phyloP scores from a whole-genome alignment of 2,797 vertebrate species.

The Hirundo rustica region DNA sequence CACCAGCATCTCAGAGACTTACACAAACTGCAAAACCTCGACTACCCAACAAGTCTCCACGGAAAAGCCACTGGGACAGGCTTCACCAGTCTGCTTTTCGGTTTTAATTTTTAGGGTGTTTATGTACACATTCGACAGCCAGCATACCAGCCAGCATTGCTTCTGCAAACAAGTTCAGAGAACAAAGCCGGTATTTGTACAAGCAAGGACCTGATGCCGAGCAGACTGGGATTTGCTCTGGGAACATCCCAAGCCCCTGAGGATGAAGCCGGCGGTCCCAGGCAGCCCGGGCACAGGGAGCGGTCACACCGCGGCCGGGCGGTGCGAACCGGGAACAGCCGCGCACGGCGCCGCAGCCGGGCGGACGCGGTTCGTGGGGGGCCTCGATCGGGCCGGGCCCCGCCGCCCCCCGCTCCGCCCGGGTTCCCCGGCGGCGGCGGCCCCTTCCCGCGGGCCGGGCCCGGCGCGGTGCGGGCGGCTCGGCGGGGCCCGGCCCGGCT shows the following conservation, averaged over 20 bases:
- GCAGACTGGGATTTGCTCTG: too few relatives aligned
- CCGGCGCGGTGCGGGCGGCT: not conserved
- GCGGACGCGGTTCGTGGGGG: not conserved
- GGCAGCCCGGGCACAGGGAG: not conserved
- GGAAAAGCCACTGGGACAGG: not conserved
- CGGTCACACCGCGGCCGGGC: not conserved
- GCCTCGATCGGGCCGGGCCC: not conserved
- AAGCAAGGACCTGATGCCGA: accelerated
- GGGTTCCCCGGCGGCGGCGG: not conserved
- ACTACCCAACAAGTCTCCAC: accelerated
- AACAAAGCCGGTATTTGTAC: accelerated
- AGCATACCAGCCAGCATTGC: accelerated
- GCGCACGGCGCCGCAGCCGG: not conserved
- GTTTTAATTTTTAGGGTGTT: accelerated
- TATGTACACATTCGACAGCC: accelerated
- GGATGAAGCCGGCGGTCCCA: accelerated
- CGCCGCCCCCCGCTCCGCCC: too few relatives aligned
- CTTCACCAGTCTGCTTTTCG: not conserved
- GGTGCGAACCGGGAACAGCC: not conserved
- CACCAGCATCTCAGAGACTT: not conserved
- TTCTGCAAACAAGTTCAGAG: accelerated
- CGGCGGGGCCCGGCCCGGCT: not conserved
- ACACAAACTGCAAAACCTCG: accelerated
- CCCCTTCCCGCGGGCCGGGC: not conserved
- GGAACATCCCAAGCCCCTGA: accelerated